Evolutionary conservation across 1,140 invertebrate genomes (phyloP), one percentile per base, ranked within the genome.

Genomic region (Drosophila miranda): DNA sequence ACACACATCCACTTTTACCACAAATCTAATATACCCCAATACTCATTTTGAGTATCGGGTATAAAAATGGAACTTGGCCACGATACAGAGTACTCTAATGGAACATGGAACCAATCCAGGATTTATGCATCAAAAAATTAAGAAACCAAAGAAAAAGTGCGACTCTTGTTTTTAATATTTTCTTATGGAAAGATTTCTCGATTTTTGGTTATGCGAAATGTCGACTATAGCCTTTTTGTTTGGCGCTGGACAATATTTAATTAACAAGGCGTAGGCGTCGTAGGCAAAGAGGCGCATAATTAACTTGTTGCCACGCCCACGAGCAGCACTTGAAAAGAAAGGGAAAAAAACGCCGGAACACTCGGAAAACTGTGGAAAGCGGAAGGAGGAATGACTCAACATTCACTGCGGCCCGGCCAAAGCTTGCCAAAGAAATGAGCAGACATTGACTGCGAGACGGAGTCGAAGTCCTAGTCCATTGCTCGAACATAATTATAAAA

Each of bases 401-500:
- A 87, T 86, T 87, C 78, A 75, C 78, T 87, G 82, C 81, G 58
- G 59, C 81, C 11, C 81, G 58, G 59, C 77, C 11, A 74, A 80
- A 84, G 70, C 77, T 70, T 79, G 67, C 49, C 43, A 56, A 57
- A 64, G 68, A 80, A 87, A 75, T 72, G 70, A 71, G 74, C 68
- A 81, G 52, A 63, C 57, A 45, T 51, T 68, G 75, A 34, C 44
- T 28, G 51, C 14, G 56, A 13, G 19, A 14, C 21, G 16, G 14
- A 63, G 61, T 51, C 44, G 5, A 4, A 23, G 43, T 26, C 16
- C 34, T 13, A 38, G 34, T 38, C 30, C 83, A 87, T 87, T 73
- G 83, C 82, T 82, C 71, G 78, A 87, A 87, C 82, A 87, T 87
- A 87, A 87, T 87, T 87, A 87, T 87, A 87, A 87, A 87, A 87